Evolutionary conservation across 1,140 invertebrate genomes (phyloP).

Genomic region (Drosophila tani): DNA sequence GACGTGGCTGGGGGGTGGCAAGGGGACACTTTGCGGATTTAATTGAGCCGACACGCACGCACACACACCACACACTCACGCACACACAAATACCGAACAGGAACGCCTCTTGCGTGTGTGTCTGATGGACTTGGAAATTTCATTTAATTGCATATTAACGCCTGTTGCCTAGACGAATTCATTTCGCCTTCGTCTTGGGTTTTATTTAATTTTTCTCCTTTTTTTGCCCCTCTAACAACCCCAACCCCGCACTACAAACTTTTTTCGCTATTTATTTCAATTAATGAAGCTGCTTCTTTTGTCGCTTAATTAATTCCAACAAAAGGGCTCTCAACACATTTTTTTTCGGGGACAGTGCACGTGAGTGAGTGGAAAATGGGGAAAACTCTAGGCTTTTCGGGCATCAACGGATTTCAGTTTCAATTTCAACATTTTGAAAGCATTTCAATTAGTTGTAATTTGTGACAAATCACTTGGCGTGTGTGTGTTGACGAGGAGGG

Average conservation of each 20-base stretch:
- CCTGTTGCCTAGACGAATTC: slow-evolving; percentile 56
- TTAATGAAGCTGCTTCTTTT: slow-evolving; percentile 58
- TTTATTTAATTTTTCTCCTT: slow-evolving; percentile 14
- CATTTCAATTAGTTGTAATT: slow-evolving; percentile 43
- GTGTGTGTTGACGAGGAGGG: background rate
- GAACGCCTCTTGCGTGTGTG: slow-evolving; percentile 19
- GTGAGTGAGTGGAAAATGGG: background rate
- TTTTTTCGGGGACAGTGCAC: background rate
- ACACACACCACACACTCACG: slow-evolving; percentile 17
- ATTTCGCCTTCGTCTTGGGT: slow-evolving; percentile 25
- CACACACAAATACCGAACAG: background rate
- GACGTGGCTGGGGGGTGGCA: background rate
- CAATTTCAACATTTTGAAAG: slow-evolving; percentile 40
- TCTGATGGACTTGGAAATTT: slow-evolving; percentile 47
- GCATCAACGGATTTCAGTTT: slow-evolving; percentile 46
- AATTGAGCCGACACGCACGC: slow-evolving; percentile 62
- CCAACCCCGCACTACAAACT: background rate
- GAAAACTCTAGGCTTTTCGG: background rate
- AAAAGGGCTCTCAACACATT: slow-evolving; percentile 38
- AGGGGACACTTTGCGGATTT: slow-evolving; percentile 59
- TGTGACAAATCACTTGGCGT: slow-evolving; percentile 29
- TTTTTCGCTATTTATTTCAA: slow-evolving; percentile 57
- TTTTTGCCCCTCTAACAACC: background rate
- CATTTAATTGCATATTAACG: slow-evolving; percentile 64
- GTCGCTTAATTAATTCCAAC: slow-evolving; percentile 54